Evolutionary conservation across 53 echinoderm and acorn worm species (phyloP), one percentile per base, ranked within the genome.

Genomic region (Astropecten irregularis): DNA sequence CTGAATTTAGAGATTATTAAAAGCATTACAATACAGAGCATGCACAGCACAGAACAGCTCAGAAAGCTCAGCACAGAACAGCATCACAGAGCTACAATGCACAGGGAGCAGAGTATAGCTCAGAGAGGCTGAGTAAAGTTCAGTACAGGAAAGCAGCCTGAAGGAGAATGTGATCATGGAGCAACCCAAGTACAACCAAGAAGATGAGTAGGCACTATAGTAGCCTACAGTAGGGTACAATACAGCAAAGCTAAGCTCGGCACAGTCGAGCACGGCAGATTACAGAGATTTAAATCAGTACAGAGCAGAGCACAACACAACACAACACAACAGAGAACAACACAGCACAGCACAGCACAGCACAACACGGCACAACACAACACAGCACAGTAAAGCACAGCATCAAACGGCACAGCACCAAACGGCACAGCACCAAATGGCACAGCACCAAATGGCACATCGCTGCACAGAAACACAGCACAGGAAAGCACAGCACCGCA

Each of bases 321-420:
- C 30, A 46, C 8, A 73, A 6, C 10, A 38, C 15, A 62, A 22
- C 27, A 40, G 30, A 76, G 77, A 22, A 76, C 4, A 57, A 1
- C 21, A 57, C 5, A 57, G 70, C 47, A 70, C 28, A 36, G 77
- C 58, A 32, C 23, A 57, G 14, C 58, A 19, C 23, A 82, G 52
- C 30, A 35, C 20, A 73, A 66, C 3, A 40, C 23, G 22, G 61
- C 68, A 68, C 20, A 52, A 33, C 83, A 68, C n/a, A 49, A 13
- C 68, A 67, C 32, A 14, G 22, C 38, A 66, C 30, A 77, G 37
- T 6, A 61, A 5, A 33, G 77, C 55, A 77, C 60, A 77, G 77
- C 39, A 77, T 1, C 13, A 37, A 34, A 69, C n/a, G 51, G n/a
- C 56, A 83, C 49, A 51, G 50, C 30, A 66, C 25, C 25, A 14